These are phyloP conservation scores for Stomatorhinus ivindoensis DNA, from an alignment of 2,113 vertebrate genomes.

Conservation along the genomic window DNA sequence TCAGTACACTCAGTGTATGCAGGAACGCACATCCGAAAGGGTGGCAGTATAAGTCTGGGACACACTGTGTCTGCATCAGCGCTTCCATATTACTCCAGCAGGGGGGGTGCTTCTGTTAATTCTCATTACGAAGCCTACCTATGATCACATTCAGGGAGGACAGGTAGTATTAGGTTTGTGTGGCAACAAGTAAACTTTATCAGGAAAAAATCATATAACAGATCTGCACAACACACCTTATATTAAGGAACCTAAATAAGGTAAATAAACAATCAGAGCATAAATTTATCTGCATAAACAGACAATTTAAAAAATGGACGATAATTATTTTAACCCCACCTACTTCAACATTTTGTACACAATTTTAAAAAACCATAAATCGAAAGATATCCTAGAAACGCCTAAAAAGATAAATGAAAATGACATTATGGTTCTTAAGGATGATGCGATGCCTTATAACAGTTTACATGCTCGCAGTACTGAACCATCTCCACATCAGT, in stretches of 20 bases:
- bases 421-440: background rate
- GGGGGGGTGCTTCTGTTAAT: slow-evolving; percentile 32
- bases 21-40: background rate
- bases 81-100: slow-evolving; percentile 30
- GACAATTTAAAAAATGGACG: background rate
- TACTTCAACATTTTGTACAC: background rate
- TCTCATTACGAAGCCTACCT: slow-evolving; percentile 13
- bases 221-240: background rate
- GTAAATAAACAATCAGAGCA: background rate
- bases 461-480: background rate
- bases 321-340: background rate
- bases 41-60: background rate
- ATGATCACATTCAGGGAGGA: slow-evolving; percentile 5
- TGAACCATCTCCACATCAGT: background rate
- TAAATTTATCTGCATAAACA: background rate
- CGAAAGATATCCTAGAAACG: background rate
- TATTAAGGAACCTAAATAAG: background rate
- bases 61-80: background rate
- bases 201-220: background rate
- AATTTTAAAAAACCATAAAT: background rate
- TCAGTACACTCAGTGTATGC: background rate
- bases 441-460: background rate
- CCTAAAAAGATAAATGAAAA: background rate
- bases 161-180: background rate
- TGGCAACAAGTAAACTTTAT: background rate